These are phyloP conservation scores for Chydorus sphaericus DNA, from an alignment of 2,888 invertebrate genomes.

Conservation along the genomic window DNA sequence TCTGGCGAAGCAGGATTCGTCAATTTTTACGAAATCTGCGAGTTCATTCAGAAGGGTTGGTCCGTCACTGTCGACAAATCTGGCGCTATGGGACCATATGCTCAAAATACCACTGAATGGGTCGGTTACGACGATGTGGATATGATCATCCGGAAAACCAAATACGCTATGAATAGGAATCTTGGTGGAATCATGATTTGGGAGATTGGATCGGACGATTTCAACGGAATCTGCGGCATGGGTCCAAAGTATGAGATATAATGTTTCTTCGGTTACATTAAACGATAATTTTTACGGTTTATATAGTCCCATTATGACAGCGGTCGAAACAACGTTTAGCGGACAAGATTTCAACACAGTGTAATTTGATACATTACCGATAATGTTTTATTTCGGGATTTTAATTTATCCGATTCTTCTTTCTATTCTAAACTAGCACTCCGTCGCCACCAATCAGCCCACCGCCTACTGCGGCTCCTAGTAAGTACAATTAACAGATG, in stretches of 20 bases:
- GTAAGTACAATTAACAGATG: no score
- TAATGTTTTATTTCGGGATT: no score
- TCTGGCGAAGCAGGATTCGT: slow-evolving; percentile 46
- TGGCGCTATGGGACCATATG: slow-evolving; percentile 18
- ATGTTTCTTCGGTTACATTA: no score
- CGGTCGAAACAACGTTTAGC: no score
- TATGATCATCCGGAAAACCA: background rate
- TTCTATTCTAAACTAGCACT: no score
- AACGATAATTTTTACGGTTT: no score
- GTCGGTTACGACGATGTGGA: slow-evolving; percentile 5
- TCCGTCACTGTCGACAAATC: background rate
- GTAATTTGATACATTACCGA: no score
- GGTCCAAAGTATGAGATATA: no score
- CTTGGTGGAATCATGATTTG: slow-evolving; percentile 5
- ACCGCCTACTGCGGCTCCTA: background rate
- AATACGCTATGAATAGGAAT: background rate
- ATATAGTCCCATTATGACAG: no score
- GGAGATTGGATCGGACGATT: slow-evolving; percentile 1
- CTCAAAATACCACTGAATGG: slow-evolving; percentile 16
- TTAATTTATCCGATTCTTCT: no score
- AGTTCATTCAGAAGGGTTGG: slow-evolving; percentile 11
- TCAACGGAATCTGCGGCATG: background rate
- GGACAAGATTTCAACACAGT: no score
- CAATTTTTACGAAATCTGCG: slow-evolving; percentile 50
- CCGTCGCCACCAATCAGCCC: background rate